These are phyloP conservation scores for Plutomurus gul DNA, from an alignment of 1,140 invertebrate species.

Conservation along the genomic window DNA sequence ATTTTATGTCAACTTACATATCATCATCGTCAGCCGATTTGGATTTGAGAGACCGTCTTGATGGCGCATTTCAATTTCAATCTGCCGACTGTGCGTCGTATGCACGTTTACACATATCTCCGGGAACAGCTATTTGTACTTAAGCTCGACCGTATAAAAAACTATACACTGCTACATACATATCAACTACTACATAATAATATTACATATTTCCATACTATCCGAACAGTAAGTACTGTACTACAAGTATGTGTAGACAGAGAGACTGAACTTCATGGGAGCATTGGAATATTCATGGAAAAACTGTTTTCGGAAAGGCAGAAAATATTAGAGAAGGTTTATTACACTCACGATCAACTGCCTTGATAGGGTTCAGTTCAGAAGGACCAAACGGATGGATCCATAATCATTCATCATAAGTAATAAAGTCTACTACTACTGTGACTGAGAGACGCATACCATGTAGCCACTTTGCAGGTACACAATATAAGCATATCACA, in stretches of 20 bases:
- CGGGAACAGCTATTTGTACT: no score
- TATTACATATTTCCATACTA: no score
- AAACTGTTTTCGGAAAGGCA: background rate
- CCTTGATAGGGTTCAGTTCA: background rate
- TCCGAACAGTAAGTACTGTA: no score
- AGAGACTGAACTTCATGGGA: no score
- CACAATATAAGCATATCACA: no score
- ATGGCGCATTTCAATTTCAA: slow-evolving; percentile 27
- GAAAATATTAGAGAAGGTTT: background rate
- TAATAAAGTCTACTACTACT: background rate
- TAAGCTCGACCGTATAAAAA: no score
- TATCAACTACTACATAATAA: no score
- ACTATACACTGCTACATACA: no score
- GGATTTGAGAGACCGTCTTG: slow-evolving; percentile 12
- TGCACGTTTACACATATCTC: no score
- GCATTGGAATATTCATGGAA: background rate
- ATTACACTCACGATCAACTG: background rate
- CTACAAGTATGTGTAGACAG: no score
- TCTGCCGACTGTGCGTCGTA: background rate
- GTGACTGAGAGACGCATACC: background rate
- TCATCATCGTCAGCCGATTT: slow-evolving; percentile 28
- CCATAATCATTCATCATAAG: background rate
- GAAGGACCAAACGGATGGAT: background rate
- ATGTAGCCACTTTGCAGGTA: no score
- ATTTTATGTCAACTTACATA: slow-evolving; percentile 30